Evolutionary conservation across 2,113 vertebrate species (phyloP), one percentile per base, ranked within the genome.

Genomic region (Hydrolagus affinis): DNA sequence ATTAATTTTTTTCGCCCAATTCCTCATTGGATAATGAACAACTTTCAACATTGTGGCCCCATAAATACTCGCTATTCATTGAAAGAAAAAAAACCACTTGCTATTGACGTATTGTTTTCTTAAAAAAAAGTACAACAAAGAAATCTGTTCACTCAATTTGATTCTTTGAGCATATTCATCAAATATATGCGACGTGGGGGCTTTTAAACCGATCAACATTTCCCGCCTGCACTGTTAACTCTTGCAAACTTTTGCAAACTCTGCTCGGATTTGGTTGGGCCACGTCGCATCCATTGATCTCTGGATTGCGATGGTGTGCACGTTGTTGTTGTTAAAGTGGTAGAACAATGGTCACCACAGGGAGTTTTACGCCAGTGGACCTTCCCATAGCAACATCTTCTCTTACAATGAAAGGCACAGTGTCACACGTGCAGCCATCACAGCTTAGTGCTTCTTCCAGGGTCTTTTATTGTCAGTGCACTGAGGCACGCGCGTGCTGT

Each of bases 401-500:
- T 90, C 89, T 89, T 87, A 89, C 70, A 90, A 90, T 89, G 86
- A 21, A 85, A 87, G 74, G 80, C 15, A 86, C 4, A 69, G 75
- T 86, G 64, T 44, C 86, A 74, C 83, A 86, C 85, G 62, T 90
- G 90, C 88, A 89, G 87, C 85, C 86, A 78, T 85, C 89, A 89
- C 88, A 86, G 68, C 60, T 86, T 15, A 85, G 14, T 85, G 85
- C 32, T 85, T 88, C 86, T 87, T 60, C 28, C 86, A 72, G 23
- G 87, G 19, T 0, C 0, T 57, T 85, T 25, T 30, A 85, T 80
- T 89, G 25, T 87, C 62, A 87, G 17, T 7, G 72, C 85, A 62
- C 4, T 14, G 57, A 85, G 85, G 85, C 85, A 87, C 66, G 74
- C 88, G 87, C 89, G 44, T 0, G 0, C 85, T 89, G 74, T 74